Conservation (phyloP, 1,140 invertebrate genomes). For the Aplysia californica region DNA sequence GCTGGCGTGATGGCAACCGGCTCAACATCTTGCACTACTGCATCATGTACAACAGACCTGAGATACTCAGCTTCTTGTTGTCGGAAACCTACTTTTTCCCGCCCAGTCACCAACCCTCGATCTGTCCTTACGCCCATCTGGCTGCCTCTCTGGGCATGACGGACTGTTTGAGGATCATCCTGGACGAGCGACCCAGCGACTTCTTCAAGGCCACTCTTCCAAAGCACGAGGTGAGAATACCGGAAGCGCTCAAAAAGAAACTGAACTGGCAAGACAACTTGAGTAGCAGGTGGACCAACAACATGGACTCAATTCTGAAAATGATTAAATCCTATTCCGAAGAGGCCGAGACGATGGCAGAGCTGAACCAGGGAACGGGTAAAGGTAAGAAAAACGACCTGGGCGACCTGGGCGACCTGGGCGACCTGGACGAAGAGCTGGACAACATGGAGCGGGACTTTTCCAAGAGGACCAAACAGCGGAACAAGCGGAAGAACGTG, state of each 20-base stretch:
- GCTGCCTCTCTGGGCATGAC: neutral
- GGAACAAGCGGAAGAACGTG: too few species aligned
- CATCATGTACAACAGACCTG: slow-evolving; percentile 10
- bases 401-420: too few species aligned
- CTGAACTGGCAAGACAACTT: neutral
- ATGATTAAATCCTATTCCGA: neutral
- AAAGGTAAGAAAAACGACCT: neutral
- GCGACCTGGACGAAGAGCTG: too few species aligned
- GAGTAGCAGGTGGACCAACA: neutral
- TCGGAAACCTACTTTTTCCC: neutral
- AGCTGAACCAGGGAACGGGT: neutral
- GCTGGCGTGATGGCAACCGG: neutral
- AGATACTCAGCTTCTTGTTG: neutral
- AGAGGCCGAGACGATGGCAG: neutral
- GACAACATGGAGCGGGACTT: too few species aligned
- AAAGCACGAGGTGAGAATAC: neutral
- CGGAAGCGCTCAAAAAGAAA: neutral
- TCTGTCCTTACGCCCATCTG: slow-evolving; percentile 16
- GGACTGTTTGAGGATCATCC: neutral
- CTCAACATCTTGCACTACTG: slow-evolving; percentile 6
- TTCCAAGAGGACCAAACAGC: too few species aligned
- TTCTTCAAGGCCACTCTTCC: neutral
- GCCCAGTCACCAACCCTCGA: neutral
- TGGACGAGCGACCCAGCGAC: neutral
- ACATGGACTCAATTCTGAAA: neutral